Conservation (phyloP, 2,797 vertebrate genomes). For the Florisuga fusca region DNA sequence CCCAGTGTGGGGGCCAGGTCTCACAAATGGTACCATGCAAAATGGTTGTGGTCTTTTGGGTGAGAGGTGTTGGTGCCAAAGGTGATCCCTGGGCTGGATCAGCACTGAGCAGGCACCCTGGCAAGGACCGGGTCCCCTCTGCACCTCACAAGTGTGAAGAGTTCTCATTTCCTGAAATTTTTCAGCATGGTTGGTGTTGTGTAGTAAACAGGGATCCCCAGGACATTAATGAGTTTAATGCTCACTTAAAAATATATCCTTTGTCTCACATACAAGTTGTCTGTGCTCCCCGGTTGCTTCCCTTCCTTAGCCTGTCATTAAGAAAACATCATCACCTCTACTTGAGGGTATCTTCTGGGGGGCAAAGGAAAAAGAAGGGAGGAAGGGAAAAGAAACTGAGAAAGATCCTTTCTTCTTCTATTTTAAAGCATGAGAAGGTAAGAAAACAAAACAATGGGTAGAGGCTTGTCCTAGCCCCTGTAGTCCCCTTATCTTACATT, state of each 20-base stretch:
- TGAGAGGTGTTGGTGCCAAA: background rate
- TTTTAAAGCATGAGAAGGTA: background rate
- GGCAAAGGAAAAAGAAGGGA: background rate
- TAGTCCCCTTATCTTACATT: constrained; percentile 24
- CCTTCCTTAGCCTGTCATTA: background rate
- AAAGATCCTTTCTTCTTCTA: background rate
- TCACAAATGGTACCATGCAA: background rate
- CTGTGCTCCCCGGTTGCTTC: background rate
- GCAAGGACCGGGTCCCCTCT: fast-evolving
- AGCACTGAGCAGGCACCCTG: fast-evolving
- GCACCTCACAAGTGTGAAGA: background rate
- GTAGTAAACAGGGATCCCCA: background rate
- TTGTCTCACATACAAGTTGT: background rate
- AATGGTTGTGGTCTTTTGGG: background rate
- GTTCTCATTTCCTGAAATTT: background rate
- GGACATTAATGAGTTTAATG: background rate
- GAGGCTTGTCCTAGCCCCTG: background rate
- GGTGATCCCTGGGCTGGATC: background rate
- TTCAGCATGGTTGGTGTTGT: background rate
- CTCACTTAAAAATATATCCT: background rate
- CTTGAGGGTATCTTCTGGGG: background rate
- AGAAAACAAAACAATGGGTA: background rate
- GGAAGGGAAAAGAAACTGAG: background rate
- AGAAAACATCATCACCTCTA: background rate
- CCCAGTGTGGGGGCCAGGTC: fast-evolving